These are phyloP conservation scores for Montipora efflorescens DNA, from an alignment of 64 coral and sea anemone genomes.

Conservation along the genomic window DNA sequence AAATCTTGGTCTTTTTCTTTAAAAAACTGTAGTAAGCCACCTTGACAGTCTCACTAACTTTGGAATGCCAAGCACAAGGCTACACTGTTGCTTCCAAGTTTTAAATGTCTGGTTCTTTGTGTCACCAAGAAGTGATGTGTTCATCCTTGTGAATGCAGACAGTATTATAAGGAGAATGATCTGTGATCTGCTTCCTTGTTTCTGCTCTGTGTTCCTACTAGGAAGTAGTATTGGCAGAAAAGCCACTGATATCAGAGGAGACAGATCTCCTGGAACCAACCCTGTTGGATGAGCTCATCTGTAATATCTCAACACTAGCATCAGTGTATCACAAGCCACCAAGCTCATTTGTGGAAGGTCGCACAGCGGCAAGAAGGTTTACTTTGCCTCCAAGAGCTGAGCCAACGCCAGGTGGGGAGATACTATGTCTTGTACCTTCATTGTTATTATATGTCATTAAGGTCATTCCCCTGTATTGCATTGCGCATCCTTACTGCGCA, in stretches of 20 bases:
- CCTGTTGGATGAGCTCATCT: slow-evolving; percentile 95
- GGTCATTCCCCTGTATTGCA: too few relatives aligned
- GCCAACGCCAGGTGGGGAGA: slow-evolving; percentile 77
- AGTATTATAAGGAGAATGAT: not conserved
- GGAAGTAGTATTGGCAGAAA: slow-evolving; percentile 99
- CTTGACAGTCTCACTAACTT: too few relatives aligned
- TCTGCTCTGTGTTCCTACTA: slow-evolving; percentile 8
- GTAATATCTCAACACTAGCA: slow-evolving; percentile 96
- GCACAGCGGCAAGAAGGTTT: slow-evolving; percentile 94
- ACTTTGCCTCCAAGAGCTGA: slow-evolving; percentile 93
- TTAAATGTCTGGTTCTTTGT: too few relatives aligned
- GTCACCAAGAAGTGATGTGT: too few relatives aligned
- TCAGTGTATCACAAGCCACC: slow-evolving; percentile 99
- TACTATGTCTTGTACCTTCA: too few relatives aligned
- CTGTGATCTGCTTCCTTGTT: not conserved
- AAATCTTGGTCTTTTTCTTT: too few relatives aligned
- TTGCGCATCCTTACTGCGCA: too few relatives aligned
- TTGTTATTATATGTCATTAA: too few relatives aligned
- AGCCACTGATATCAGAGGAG: slow-evolving; percentile 98
- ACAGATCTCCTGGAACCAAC: slow-evolving; percentile 96
- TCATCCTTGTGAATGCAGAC: too few relatives aligned
- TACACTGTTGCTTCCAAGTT: too few relatives aligned
- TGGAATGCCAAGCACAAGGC: too few relatives aligned
- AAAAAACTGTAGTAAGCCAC: too few relatives aligned
- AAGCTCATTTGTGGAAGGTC: slow-evolving; percentile 98